These are phyloP conservation scores for Burhinus oedicnemus DNA, from an alignment of 2,113 vertebrate species.

Conservation along the genomic window DNA sequence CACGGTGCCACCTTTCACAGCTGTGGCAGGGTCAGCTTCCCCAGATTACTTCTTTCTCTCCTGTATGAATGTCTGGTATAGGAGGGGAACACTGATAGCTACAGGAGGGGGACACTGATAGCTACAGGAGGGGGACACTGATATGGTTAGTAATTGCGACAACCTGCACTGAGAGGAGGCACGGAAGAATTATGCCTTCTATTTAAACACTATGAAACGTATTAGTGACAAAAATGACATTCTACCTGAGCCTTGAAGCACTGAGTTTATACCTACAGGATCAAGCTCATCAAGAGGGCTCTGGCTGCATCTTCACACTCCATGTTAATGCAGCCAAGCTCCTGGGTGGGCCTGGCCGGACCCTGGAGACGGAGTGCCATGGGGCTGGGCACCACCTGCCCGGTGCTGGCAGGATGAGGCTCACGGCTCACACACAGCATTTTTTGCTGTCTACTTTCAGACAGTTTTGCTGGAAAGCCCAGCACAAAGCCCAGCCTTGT, in stretches of 20 bases:
- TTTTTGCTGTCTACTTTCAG: background rate
- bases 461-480: background rate
- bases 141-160: too few relatives aligned
- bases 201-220: background rate
- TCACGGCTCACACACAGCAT: background rate
- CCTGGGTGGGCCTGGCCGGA: too few relatives aligned
- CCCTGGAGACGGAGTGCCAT: fast-evolving
- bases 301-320: background rate
- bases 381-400: background rate
- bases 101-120: too few relatives aligned
- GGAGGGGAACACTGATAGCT: background rate
- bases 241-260: background rate
- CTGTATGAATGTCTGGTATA: background rate
- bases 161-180: background rate
- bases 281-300: background rate
- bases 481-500: background rate
- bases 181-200: background rate
- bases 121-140: background rate
- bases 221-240: background rate
- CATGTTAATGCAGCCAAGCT: fast-evolving
- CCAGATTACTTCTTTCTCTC: background rate
- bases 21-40: background rate
- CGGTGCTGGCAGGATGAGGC: too few relatives aligned
- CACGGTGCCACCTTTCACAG: background rate
- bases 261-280: background rate